A percentile compares a stretch with the other conserved stretches of the same genome.
Conservation (phyloP, 2,888 invertebrate species). For the Apamea sordens region DNA sequence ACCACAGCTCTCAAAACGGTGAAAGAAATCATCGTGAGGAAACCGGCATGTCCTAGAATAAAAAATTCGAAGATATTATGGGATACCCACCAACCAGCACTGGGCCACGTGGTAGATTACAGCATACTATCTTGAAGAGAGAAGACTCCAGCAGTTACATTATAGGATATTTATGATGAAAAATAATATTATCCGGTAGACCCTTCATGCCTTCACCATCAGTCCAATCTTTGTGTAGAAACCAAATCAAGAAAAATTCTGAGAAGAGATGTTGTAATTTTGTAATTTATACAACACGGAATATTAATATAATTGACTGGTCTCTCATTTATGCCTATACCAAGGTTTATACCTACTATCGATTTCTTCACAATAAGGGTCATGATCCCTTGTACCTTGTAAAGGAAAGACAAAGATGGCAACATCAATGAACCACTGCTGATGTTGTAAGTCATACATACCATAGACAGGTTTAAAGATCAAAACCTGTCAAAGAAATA, state of each 20-base stretch:
- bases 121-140: too few species aligned
- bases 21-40: too few species aligned
- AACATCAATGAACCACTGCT: not conserved
- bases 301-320: not conserved
- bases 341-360: not conserved
- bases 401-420: slow-evolving; percentile 9
- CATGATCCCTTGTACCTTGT: slow-evolving; percentile 8
- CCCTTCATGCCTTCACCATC: not conserved
- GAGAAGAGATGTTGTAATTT: not conserved
- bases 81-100: too few species aligned
- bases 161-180: too few species aligned
- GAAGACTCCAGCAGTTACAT: too few species aligned
- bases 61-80: too few species aligned
- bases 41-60: too few species aligned
- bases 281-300: not conserved
- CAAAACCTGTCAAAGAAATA: slow-evolving; percentile 11
- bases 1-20: too few species aligned
- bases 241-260: not conserved
- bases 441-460: slow-evolving; percentile 1
- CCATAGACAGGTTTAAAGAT: slow-evolving; percentile 14
- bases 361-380: slow-evolving; percentile 26
- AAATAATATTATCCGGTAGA: not conserved
- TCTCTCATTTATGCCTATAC: not conserved
- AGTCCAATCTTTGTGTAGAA: too few species aligned
- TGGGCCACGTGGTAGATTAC: too few species aligned